Percentiles rank a stretch among this genome's conserved stretches.
Conservation (phyloP, 2,888 invertebrate species). For the Andrena minutula region DNA sequence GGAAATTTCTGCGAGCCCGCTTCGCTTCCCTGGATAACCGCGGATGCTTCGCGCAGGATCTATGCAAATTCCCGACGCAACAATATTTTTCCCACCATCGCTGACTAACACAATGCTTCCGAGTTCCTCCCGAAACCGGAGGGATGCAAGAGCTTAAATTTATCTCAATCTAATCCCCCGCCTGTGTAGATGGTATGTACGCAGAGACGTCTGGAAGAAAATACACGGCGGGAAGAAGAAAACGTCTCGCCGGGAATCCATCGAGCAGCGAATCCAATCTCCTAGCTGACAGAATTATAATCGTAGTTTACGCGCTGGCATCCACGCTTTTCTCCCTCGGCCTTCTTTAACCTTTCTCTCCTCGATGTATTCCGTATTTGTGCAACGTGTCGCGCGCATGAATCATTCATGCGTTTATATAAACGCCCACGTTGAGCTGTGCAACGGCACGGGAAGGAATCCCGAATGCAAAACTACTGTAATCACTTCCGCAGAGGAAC, state of each 20-base stretch:
- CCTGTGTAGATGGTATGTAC: too few species aligned
- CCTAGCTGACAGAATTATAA: neutral
- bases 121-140: too few species aligned
- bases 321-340: neutral
- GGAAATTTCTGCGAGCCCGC: neutral
- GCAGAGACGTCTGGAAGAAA: neutral
- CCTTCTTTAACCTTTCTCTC: too few species aligned
- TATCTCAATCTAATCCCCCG: too few species aligned
- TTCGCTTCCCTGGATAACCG: neutral
- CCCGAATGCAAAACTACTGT: neutral
- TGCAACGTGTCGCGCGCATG: conserved; percentile 11
- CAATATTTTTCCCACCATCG: too few species aligned
- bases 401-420: conserved; percentile 26
- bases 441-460: conserved; percentile 1
- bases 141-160: too few species aligned
- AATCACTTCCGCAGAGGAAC: neutral
- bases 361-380: neutral
- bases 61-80: neutral
- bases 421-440: conserved; percentile 8
- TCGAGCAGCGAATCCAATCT: neutral
- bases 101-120: too few species aligned
- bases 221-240: neutral
- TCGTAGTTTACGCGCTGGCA: conserved; percentile 5
- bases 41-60: neutral
- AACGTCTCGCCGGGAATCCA: neutral